These are phyloP conservation scores for Ctena decussata DNA, from an alignment of 2,888 invertebrate genomes.

Conservation along the genomic window DNA sequence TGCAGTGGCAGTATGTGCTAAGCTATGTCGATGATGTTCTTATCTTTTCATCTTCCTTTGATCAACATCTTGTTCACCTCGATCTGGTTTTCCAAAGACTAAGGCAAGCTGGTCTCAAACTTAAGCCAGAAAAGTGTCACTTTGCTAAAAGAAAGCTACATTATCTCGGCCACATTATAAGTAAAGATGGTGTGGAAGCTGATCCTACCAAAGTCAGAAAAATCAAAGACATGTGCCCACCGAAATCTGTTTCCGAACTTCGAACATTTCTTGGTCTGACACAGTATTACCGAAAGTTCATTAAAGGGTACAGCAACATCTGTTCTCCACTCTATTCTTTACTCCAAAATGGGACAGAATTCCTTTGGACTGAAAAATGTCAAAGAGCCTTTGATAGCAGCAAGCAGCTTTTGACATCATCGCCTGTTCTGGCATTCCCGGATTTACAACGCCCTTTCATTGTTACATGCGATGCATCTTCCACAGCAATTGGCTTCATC, in stretches of 20 bases:
- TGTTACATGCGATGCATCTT: slow-evolving; percentile 59
- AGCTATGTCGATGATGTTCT: slow-evolving; percentile 68
- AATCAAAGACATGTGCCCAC: neutral
- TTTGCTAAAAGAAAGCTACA: slow-evolving; percentile 33
- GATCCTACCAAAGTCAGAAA: slow-evolving; percentile 45
- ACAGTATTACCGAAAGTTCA: slow-evolving; percentile 43
- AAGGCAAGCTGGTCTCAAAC: slow-evolving; percentile 31
- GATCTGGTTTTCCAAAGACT: slow-evolving; percentile 31
- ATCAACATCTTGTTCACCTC: slow-evolving; percentile 35
- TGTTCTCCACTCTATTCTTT: slow-evolving; percentile 50
- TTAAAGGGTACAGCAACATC: slow-evolving; percentile 38
- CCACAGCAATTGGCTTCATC: slow-evolving; percentile 52
- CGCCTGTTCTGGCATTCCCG: slow-evolving; percentile 62
- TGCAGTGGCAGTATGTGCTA: slow-evolving; percentile 64
- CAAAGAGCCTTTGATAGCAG: slow-evolving; percentile 49
- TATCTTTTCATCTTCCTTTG: slow-evolving; percentile 29
- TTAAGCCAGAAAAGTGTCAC: slow-evolving; percentile 43
- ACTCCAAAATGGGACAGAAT: slow-evolving; percentile 33
- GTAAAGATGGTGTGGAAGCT: slow-evolving; percentile 54
- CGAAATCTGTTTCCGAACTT: neutral
- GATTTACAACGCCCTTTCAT: slow-evolving; percentile 56
- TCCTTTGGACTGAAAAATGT: slow-evolving; percentile 32
- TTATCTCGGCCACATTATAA: slow-evolving; percentile 48
- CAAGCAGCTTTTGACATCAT: slow-evolving; percentile 64
- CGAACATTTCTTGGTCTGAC: neutral